Conservation (phyloP, 2,113 vertebrate species). For the Myxocyprinus asiaticus region DNA sequence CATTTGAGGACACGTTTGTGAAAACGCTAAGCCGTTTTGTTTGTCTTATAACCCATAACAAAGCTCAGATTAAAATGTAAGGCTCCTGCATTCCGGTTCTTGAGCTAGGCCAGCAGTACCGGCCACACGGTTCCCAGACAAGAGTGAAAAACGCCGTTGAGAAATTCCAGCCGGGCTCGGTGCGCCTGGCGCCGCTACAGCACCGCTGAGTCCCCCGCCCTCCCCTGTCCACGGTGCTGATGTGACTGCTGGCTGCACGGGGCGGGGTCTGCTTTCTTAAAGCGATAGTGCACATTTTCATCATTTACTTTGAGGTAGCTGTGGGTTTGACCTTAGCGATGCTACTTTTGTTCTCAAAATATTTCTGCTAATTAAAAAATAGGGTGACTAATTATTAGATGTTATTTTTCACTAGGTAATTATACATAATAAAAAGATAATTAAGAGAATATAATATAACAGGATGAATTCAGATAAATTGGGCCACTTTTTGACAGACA, state of each 20-base stretch:
- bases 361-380: no score
- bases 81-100: conserved; percentile 52
- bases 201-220: conserved; percentile 37
- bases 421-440: no score
- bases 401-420: no score
- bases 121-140: conserved; percentile 50
- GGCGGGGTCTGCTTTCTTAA: conserved; percentile 54
- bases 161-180: conserved; percentile 55
- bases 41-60: conserved; percentile 44
- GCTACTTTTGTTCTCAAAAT: no score
- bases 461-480: no score
- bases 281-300: conserved; percentile 43
- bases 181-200: conserved; percentile 55
- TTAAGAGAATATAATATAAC: no score
- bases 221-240: conserved; percentile 60
- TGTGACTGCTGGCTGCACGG: conserved; percentile 50
- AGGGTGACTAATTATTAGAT: no score
- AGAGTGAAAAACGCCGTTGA: conserved; percentile 43
- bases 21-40: conserved; percentile 50
- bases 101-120: conserved; percentile 52
- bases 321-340: not conserved
- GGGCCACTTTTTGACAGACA: no score
- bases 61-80: conserved; percentile 49
- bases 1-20: conserved; percentile 60
- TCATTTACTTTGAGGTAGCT: not conserved